These are phyloP conservation scores for Nomada goodeniana DNA, from an alignment of 2,888 invertebrate genomes.

Conservation along the genomic window DNA sequence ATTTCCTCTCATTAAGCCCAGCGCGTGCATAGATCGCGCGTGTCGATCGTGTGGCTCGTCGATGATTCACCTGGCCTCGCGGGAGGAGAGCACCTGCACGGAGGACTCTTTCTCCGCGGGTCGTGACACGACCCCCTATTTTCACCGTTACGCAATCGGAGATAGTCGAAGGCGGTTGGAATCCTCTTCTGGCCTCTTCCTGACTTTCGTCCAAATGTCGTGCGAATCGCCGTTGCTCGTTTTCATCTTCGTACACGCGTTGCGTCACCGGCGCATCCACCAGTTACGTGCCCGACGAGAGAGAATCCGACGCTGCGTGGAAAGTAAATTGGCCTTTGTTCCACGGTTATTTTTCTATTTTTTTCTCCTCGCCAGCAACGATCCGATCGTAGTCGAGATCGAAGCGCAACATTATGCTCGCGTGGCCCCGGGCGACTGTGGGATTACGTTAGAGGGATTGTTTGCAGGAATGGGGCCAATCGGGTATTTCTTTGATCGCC, in stretches of 20 bases:
- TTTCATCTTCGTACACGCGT: conserved; percentile 48
- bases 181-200: conserved; percentile 56
- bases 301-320: conserved; percentile 20
- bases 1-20: conserved; percentile 36
- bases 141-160: conserved; percentile 70
- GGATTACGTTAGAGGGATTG: conserved; percentile 3
- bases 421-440: background rate
- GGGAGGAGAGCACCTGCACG: conserved; percentile 60
- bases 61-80: conserved; percentile 48
- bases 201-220: conserved; percentile 67
- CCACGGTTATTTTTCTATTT: conserved; percentile 1
- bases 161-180: conserved; percentile 41
- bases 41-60: conserved; percentile 29
- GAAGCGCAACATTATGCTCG: conserved; percentile 13
- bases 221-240: conserved; percentile 61
- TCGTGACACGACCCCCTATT: conserved; percentile 68
- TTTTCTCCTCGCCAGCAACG: too few relatives aligned
- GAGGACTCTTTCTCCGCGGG: conserved; percentile 37
- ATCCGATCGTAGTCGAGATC: conserved; percentile 9
- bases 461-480: conserved; percentile 3
- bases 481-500: background rate
- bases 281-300: conserved; percentile 7
- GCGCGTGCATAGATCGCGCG: conserved; percentile 31
- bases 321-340: conserved; percentile 43
- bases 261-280: conserved; percentile 42